Evolutionary conservation across 2,888 invertebrate genomes (phyloP), one percentile per base, ranked within the genome.

Genomic region (Oeneis ivallda): DNA sequence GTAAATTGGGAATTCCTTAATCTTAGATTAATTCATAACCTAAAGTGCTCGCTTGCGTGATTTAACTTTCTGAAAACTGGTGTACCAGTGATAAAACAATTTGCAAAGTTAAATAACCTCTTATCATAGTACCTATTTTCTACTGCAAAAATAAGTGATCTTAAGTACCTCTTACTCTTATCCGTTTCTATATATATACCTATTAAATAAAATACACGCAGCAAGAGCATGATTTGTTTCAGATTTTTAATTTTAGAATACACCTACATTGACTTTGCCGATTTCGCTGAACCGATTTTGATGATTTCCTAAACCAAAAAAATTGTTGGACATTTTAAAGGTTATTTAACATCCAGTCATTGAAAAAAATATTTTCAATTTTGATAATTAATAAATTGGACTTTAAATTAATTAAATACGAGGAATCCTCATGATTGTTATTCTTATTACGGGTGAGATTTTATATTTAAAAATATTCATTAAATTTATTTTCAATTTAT

Each of bases 61-160:
- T 45, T 15, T 45, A 15, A 26, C 10, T 26, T 50, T 26, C 1
- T 2, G 26, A 26, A 17, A 15, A 47, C 8, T 17, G 47, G 37
- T 37, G 4, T 37, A 41, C 39, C 39, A 39, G 41, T 56, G 56
- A 41, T 19, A 19, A 54, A 10, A 26, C 13, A 41, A 39, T 2
- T 56, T 13, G 39, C 39, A 3, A 41, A 41, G 56, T 56, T 41
- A 11, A 54, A 41, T 19, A 41, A 56, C 41, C 56, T 39, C 56
- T 56, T 56, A 56, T 56, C 56, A 13, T 19, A 17, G 13, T 39
- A 17, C 9, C 15, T 15, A 37, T 34, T 39, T 37, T 37, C 17
- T 54, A 54, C 15, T 41, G 39, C 41, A 56, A 56, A 54, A 56
- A 34, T 53, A 53, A 34, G 34, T 9, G 15, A 19, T 11, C 26